Percentiles rank a stretch among this genome's conserved stretches.
These are phyloP conservation scores for Formica exsecta DNA, from an alignment of 1,140 invertebrate species.

Conservation along the genomic window DNA sequence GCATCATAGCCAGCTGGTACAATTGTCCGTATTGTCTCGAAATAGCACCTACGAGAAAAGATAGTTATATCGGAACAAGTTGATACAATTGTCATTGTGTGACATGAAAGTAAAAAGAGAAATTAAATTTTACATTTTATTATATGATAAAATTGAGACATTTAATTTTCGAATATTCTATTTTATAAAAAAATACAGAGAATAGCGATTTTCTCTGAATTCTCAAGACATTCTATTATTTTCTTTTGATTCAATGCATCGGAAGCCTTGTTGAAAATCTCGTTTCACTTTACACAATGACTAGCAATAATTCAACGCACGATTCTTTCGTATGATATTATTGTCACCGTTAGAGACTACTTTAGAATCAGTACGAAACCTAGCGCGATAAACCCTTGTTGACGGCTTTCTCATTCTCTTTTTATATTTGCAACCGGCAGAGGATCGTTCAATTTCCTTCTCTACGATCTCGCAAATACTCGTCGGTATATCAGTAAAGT, in stretches of 20 bases:
- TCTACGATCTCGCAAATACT: conserved; percentile 38
- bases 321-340: conserved; percentile 49
- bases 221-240: not conserved
- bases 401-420: conserved; percentile 53
- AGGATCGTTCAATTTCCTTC: conserved; percentile 66
- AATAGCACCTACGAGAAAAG: not conserved
- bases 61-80: not conserved
- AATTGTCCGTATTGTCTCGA: conserved; percentile 24
- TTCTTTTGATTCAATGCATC: not conserved
- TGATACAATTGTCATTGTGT: not conserved
- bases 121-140: not conserved
- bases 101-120: not conserved
- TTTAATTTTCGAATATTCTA: not conserved
- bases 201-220: not conserved
- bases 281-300: conserved; percentile 18
- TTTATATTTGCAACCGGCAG: conserved; percentile 37
- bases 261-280: not conserved
- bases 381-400: conserved; percentile 54
- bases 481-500: conserved; percentile 51
- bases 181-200: not conserved
- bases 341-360: conserved; percentile 59
- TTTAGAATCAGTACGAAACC: conserved; percentile 27
- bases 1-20: not conserved
- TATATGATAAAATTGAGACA: not conserved
- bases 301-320: conserved; percentile 33